Base-by-base conservation (phyloP, 1,140 invertebrate species). In the Tetramorium parvispinum region DNA sequence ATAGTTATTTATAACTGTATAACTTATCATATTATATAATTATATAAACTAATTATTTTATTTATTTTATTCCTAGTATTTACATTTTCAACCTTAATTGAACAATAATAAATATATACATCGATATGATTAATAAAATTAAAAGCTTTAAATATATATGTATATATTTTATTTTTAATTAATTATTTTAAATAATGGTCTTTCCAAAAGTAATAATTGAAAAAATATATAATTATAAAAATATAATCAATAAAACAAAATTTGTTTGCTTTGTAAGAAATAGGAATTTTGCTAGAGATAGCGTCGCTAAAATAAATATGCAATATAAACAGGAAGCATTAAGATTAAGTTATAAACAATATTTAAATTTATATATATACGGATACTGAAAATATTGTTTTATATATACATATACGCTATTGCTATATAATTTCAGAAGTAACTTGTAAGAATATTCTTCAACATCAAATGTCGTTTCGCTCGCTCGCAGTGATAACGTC, bases 181-280 rank as follows among this genome's bases (percentile, higher is more conserved):
- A 43, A 77, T 77, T 77, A 77, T 76, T 57, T 75, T 76, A 32
- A 76, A 8, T 32, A 75, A 2, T 4, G n/a, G 37, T 21, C 24
- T 51, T 75, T 18, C 11, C 37, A 13, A 2, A n/a, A 57, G 3
- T 75, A 21, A 77, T 27, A 77, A 59, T 24, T 11, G 10, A 7
- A 18, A 5, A n/a, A 5, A n/a, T 24, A 43, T 0, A 57, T 77
- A 77, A 46, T 77, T 63, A 46, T 27, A 61, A 27, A 46, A 61
- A 63, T 40, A 24, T 40, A 57, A 57, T 37, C 1, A 10, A 1
- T 3, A 0, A 11, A 27, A 11, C 7, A 76, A 5, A 18, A n/a
- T 46, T 11, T 27, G 8, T 13, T 27, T 40, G 5, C n/a, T 76
- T 76, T 63, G 13, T 40, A 77, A 53, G 43, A n/a, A 68, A 18